phyloP scores from a whole-genome alignment of 2,113 vertebrate genomes.

The Suncus etruscus region DNA sequence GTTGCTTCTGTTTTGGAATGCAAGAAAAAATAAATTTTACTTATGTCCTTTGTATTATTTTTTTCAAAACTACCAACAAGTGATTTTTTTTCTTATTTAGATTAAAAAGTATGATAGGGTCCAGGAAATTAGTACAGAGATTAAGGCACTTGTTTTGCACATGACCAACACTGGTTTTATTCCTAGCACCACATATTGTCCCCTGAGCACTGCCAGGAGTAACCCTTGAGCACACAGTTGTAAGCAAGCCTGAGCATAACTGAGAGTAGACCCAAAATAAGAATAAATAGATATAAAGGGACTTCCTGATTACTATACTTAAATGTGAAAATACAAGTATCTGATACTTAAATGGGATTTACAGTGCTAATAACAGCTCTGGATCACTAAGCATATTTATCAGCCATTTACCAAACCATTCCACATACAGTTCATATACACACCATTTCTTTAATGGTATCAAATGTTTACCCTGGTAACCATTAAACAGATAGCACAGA shows the following conservation, averaged over 20 bases:
- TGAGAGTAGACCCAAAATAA: no score
- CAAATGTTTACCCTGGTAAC: neutral
- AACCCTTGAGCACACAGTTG: no score
- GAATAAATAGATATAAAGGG: neutral
- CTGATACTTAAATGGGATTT: neutral
- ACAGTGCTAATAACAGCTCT: neutral
- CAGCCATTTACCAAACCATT: neutral
- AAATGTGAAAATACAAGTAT: neutral
- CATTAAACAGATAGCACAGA: neutral
- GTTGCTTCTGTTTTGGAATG: neutral
- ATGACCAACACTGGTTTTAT: no score
- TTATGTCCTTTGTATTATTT: conserved; percentile 19
- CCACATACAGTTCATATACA: no score
- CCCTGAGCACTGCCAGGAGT: no score
- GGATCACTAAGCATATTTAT: neutral
- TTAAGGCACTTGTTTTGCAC: no score
- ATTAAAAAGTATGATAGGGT: neutral
- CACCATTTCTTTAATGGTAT: neutral
- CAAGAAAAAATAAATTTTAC: neutral
- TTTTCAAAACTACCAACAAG: conserved; percentile 12
- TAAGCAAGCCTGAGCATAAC: no score
- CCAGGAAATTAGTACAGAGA: no score
- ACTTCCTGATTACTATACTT: conserved; percentile 2
- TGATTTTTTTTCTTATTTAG: conserved; percentile 1
- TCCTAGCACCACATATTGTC: no score